Base-by-base conservation (phyloP, 2,113 vertebrate genomes). In the Cisticola juncidis region DNA sequence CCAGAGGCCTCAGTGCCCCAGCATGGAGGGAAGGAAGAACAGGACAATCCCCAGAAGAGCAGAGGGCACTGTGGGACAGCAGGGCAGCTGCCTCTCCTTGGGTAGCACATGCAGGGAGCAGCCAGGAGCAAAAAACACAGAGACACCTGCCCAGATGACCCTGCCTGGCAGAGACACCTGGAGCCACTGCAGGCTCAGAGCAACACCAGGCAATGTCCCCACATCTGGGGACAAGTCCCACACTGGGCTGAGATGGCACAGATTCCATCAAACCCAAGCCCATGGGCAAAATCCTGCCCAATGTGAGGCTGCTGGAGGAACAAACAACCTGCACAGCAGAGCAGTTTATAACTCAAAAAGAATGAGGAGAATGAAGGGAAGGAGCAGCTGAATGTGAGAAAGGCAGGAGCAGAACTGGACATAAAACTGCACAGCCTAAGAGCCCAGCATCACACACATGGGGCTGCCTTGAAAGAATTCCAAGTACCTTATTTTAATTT, bases 401-500 rank as follows among this genome's bases (percentile, higher is more conserved):
- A 77, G 31, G 73, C 62, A 64, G 47, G 61, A 85, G 28, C 50
- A 33, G 64, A 44, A 44, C 14, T 65, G 64, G 53, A 48, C 21
- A 4, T 5, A 38, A 25, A 21, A 17, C 31, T 45, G 57, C 53
- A 14, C 5, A 25, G 68, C 47, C 81, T 40, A 33, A 48, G 82
- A 85, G 79, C 81, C 84, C 94, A 66, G 94, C 9, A 95, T 33
- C 78, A 95, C 76, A 96, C 86, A 94, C 90, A 36, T 69, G 84
- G 96, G 65, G 83, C 92, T 72, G 40, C 85, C 93, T 95, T 97
- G 80, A 96, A 98, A 98, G 97, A 97, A 97, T 94, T 98, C 91
- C 97, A 98, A 98, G 98, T 97, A 98, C 97, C 98, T 98, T 38
- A 92, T 89, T 98, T 98, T 98, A 98, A 98, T 98, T 97, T 97